phyloP scores from a whole-genome alignment of 2,797 vertebrate genomes.

The Melopsittacus undulatus region DNA sequence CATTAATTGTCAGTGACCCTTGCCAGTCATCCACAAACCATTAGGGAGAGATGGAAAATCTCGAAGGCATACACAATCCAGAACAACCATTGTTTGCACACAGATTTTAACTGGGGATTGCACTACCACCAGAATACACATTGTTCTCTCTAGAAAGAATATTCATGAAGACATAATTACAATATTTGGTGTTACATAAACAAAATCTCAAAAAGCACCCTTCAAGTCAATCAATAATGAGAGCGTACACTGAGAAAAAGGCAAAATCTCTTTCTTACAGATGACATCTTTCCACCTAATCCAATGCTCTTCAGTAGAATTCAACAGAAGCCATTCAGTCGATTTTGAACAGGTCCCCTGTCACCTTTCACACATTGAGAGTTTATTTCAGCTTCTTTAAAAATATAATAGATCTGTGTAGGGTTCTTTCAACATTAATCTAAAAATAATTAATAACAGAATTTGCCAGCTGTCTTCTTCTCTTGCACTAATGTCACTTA shows the following conservation, averaged over 20 bases:
- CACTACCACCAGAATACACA: background rate
- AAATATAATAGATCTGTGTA: background rate
- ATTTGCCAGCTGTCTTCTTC: background rate
- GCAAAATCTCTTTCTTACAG: background rate
- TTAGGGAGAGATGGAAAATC: background rate
- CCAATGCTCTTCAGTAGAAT: background rate
- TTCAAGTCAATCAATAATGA: background rate
- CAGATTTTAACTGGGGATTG: background rate
- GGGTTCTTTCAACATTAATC: background rate
- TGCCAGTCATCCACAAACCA: slow-evolving; percentile 1
- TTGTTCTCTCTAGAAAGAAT: slow-evolving; percentile 4
- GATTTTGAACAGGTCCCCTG: background rate
- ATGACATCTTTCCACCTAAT: background rate
- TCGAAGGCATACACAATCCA: background rate
- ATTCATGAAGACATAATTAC: slow-evolving; percentile 16
- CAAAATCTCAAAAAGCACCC: slow-evolving; percentile 9
- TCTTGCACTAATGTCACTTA: background rate
- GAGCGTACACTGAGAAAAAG: background rate
- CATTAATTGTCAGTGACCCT: background rate
- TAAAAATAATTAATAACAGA: background rate
- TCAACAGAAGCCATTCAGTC: background rate
- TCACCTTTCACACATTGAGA: background rate
- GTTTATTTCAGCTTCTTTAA: background rate
- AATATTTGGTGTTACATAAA: slow-evolving; percentile 41
- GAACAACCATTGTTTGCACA: slow-evolving; percentile 7